A percentile compares a stretch with the other conserved stretches of the same genome.
These are phyloP conservation scores for Polypedilum vanderplanki DNA, from an alignment of 1,140 invertebrate species.

Conservation along the genomic window DNA sequence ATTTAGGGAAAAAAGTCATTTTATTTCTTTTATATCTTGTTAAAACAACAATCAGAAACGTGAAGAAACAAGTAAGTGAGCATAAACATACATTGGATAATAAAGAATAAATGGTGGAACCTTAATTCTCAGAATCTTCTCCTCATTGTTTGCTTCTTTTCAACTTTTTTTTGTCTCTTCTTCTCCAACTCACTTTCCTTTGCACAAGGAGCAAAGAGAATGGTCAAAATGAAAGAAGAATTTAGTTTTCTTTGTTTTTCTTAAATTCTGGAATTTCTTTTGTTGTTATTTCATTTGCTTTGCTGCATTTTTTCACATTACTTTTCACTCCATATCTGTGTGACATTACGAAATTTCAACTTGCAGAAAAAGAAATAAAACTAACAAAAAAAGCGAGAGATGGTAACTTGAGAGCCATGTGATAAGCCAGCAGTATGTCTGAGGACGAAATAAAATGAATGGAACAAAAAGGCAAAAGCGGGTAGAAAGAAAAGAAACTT, in stretches of 20 bases:
- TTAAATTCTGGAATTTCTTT: constrained; percentile 6
- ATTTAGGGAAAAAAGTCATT: neutral
- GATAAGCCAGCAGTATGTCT: constrained; percentile 5
- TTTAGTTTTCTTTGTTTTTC: neutral
- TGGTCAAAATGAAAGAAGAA: neutral
- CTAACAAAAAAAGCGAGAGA: neutral
- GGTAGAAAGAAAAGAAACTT: neutral
- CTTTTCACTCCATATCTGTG: neutral
- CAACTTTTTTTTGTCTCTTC: too few relatives aligned
- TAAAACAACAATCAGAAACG: constrained; percentile 9
- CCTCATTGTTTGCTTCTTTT: constrained; percentile 3
- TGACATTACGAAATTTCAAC: neutral
- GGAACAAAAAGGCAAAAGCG: neutral
- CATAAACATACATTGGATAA: neutral
- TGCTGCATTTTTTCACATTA: constrained; percentile 7
- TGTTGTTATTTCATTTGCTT: constrained; percentile 27
- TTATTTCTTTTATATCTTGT: neutral
- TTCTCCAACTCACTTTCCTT: neutral
- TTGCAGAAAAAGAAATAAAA: neutral
- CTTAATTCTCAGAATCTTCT: constrained; percentile 11
- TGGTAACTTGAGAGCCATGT: constrained; percentile 24
- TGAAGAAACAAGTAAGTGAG: constrained; percentile 1
- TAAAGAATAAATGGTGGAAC: constrained; percentile 28
- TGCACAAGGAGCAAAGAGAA: neutral
- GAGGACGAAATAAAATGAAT: neutral